Conservation (phyloP, 2,888 invertebrate species). For the Odontothrips loti region DNA sequence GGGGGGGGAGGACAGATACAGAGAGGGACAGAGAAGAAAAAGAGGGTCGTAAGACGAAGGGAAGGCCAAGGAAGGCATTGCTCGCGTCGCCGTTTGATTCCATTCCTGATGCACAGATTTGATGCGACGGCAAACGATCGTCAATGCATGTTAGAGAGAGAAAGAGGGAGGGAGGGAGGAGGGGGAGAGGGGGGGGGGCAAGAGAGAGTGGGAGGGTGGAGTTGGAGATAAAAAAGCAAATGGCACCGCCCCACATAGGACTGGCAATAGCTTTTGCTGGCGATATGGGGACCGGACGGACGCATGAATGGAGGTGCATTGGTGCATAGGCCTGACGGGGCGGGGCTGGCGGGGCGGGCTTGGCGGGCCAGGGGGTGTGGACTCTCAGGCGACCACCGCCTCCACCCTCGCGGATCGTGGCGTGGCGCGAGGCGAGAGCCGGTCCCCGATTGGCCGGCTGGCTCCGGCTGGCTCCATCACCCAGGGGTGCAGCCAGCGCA, state of each 20-base stretch:
- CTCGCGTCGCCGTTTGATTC: not conserved
- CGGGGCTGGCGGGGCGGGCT: no score
- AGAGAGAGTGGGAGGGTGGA: no score
- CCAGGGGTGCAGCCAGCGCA: not conserved
- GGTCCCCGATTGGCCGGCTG: not conserved
- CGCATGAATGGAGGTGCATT: no score
- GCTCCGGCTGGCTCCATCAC: not conserved
- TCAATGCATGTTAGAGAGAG: not conserved
- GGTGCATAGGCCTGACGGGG: not conserved
- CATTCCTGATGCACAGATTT: slow-evolving; percentile 23
- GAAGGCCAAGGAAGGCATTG: no score
- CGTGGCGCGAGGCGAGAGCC: not conserved
- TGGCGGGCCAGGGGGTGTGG: not conserved
- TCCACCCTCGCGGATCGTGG: not conserved
- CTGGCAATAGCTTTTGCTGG: no score
- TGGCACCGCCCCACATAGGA: not conserved
- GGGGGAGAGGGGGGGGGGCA: not conserved
- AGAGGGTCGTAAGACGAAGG: no score
- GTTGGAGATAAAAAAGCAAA: not conserved
- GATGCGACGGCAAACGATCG: not conserved
- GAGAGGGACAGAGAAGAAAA: no score
- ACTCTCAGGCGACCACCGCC: no score
- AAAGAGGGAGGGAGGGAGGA: not conserved
- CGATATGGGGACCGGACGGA: no score
- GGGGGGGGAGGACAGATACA: no score